Conservation (phyloP, 2,797 vertebrate species). For the Brachyrhaphis roseni region DNA sequence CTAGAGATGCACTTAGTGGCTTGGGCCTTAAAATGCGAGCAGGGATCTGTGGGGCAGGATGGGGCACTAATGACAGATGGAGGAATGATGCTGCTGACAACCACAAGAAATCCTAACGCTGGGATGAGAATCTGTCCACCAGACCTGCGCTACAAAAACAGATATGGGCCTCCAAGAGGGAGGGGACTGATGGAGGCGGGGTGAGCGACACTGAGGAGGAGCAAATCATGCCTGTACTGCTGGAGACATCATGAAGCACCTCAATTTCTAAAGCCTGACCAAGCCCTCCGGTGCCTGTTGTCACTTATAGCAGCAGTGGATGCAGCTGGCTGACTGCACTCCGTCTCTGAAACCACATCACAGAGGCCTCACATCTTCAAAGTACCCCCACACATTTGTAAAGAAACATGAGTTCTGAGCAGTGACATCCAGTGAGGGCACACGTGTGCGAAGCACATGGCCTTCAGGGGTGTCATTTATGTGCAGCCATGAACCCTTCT, state of each 20-base stretch:
- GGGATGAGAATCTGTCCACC: constrained; percentile 55
- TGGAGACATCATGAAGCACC: constrained; percentile 29
- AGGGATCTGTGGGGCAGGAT: constrained; percentile 35
- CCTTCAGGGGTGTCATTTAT: constrained; percentile 40
- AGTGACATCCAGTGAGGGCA: constrained; percentile 28
- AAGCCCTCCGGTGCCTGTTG: constrained; percentile 49
- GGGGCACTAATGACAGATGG: constrained; percentile 59
- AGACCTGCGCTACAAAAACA: constrained; percentile 46
- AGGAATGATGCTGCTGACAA: constrained; percentile 46
- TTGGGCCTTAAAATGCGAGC: constrained; percentile 52
- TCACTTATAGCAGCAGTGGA: constrained; percentile 63
- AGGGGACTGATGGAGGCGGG: constrained; percentile 17
- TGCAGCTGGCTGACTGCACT: constrained; percentile 51
- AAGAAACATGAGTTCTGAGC: constrained; percentile 38
- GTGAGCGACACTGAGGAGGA: constrained; percentile 15
- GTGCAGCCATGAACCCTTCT: constrained; percentile 23
- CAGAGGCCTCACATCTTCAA: constrained; percentile 73
- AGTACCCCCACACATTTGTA: constrained; percentile 58
- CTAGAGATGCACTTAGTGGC: constrained; percentile 58
- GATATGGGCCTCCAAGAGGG: constrained; percentile 25
- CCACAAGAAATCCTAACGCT: constrained; percentile 45
- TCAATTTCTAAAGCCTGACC: constrained; percentile 34
- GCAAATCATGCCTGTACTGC: constrained; percentile 30
- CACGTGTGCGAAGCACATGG: constrained; percentile 61
- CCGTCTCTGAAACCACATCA: constrained; percentile 73